A percentile compares a stretch with the other conserved stretches of the same genome.
phyloP scores from a whole-genome alignment of 2,888 invertebrate species.

The Candidula unifasciata region DNA sequence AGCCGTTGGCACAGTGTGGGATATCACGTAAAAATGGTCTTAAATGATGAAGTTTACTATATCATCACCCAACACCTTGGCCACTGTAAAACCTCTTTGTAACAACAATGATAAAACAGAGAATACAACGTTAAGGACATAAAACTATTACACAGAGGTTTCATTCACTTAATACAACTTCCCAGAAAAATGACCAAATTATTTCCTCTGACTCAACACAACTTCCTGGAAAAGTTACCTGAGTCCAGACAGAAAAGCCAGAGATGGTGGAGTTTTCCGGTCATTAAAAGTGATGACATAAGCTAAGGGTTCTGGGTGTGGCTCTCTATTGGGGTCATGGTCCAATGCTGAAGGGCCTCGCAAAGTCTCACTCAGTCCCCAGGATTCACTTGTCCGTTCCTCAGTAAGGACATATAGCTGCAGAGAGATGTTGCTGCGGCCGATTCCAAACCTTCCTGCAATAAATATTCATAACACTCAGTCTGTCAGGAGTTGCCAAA shows the following conservation, averaged over 20 bases:
- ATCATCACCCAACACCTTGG: too few relatives aligned
- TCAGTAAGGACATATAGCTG: slow-evolving; percentile 34
- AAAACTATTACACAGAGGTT: too few relatives aligned
- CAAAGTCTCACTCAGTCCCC: slow-evolving; percentile 57
- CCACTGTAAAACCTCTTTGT: too few relatives aligned
- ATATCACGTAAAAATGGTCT: too few relatives aligned
- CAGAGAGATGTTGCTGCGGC: slow-evolving; percentile 57
- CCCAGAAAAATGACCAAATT: too few relatives aligned
- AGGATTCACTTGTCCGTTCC: slow-evolving; percentile 52
- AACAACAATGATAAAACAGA: too few relatives aligned
- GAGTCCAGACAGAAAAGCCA: slow-evolving; percentile 93
- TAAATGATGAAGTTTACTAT: too few relatives aligned
- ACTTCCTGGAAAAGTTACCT: slow-evolving; percentile 83
- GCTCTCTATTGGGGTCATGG: neutral
- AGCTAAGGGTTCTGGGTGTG: slow-evolving; percentile 79
- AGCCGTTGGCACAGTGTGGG: too few relatives aligned
- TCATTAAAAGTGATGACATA: slow-evolving; percentile 95
- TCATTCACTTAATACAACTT: too few relatives aligned
- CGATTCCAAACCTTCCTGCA: slow-evolving; percentile 49
- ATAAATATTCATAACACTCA: neutral
- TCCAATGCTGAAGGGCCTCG: slow-evolving; percentile 39
- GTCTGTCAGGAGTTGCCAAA: too few relatives aligned
- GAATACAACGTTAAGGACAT: too few relatives aligned
- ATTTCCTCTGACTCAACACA: too few relatives aligned
- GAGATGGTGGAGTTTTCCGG: slow-evolving; percentile 93